Base-by-base conservation (phyloP, 2,797 vertebrate species). In the Darevskia mixta region DNA sequence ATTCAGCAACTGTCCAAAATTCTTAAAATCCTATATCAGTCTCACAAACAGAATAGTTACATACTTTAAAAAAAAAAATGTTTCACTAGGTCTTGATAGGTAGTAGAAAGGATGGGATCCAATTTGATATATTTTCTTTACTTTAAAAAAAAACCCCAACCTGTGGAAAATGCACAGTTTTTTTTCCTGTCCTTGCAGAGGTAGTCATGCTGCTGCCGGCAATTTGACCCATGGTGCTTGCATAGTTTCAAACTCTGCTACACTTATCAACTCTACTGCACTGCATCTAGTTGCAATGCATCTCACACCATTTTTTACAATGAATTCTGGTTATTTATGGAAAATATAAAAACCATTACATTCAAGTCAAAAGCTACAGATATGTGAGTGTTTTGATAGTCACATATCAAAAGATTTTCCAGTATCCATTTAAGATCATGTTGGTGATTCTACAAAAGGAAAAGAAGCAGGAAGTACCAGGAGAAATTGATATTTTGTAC, bases 261-360 rank as follows among this genome's bases (percentile, higher is more conserved):
- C 87, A 81, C 29, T 0, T 0, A 91, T 91, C 83, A 81, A 87
- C 75, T 88, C 83, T 79, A 67, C 1, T 25, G 86, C 9, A 35
- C 86, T 90, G 81, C 84, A 87, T 85, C 38, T 91, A 88, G 18
- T 81, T 91, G 79, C 94, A 91, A 87, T 69, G 86, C 35, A 82
- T 75, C 90, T 92, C 87, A 86, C 91, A 93, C 82, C 87, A 91
- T 23, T 89, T 92, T 87, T 90, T 92, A 90, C 86, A 80, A 88
- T 87, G 73, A 79, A 45, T 55, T 73, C 73, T 86, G 1, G 1
- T 75, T 85, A 89, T 15, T 79, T 71, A 89, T 90, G 38, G 20
- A 55, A 86, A 49, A 81, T 20, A 81, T 43, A 18, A 79, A 86
- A 78, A 69, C n/a, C 49, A 69, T 2, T n/a, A 79, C 20, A 49